Conservation (phyloP, 2,888 invertebrate genomes). For the Ophioninae sp. region DNA sequence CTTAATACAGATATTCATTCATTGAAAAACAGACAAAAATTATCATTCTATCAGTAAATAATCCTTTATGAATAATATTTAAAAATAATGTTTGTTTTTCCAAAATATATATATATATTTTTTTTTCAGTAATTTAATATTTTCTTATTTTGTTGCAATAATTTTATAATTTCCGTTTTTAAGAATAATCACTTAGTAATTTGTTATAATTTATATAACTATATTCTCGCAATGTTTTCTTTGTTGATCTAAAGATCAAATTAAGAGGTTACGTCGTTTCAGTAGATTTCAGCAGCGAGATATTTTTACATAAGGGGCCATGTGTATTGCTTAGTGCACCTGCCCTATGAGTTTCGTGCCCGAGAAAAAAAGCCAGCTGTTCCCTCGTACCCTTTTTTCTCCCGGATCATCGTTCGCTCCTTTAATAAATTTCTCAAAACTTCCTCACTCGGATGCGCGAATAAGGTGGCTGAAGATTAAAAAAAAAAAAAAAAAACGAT, state of each 20-base stretch:
- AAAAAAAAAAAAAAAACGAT: neutral
- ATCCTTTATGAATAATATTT: too few relatives aligned
- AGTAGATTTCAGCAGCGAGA: conserved; percentile 25
- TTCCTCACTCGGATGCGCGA: neutral
- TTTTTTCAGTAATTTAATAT: too few relatives aligned
- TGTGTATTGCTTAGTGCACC: conserved; percentile 55
- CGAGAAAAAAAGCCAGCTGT: conserved; percentile 58
- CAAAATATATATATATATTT: too few relatives aligned
- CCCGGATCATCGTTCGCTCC: conserved; percentile 24
- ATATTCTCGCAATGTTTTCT: neutral
- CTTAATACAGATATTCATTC: too few relatives aligned
- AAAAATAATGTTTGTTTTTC: too few relatives aligned
- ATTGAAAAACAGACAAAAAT: too few relatives aligned
- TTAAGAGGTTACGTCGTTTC: neutral
- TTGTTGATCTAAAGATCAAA: neutral
- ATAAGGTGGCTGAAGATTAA: neutral
- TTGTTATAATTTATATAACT: neutral
- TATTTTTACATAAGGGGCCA: conserved; percentile 55
- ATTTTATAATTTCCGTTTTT: neutral
- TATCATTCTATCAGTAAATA: neutral
- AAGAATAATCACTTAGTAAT: neutral
- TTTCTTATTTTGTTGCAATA: neutral
- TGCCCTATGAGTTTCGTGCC: conserved; percentile 57
- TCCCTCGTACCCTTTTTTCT: conserved; percentile 55
- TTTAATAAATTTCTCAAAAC: conserved; percentile 21